A percentile compares a stretch with the other conserved stretches of the same genome.
These are phyloP conservation scores for Dascyllus trimaculatus DNA, from an alignment of 2,113 vertebrate genomes.

Conservation along the genomic window DNA sequence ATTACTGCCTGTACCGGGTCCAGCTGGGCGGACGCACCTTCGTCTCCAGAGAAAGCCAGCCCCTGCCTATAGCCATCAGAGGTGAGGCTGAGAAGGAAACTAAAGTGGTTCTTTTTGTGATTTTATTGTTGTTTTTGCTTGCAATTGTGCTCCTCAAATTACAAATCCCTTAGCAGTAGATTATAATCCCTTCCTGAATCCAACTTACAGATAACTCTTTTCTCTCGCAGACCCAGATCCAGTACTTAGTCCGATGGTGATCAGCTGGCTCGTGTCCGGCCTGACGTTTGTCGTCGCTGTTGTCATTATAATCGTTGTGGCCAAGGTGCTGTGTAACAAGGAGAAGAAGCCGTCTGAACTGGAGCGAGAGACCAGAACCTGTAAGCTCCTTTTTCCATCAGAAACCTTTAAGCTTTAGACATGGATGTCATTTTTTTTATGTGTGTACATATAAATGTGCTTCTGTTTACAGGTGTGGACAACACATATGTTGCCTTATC, in stretches of 20 bases:
- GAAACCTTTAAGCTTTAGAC: background rate
- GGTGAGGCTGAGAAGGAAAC: slow-evolving; percentile 50
- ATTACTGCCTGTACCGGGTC: slow-evolving; percentile 84
- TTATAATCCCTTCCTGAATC: background rate
- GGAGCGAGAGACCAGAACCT: slow-evolving; percentile 84
- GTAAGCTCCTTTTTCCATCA: slow-evolving; percentile 63
- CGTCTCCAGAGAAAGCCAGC: slow-evolving; percentile 83
- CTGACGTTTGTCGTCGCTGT: slow-evolving; percentile 81
- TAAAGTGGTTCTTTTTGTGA: background rate
- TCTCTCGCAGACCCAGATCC: slow-evolving; percentile 78
- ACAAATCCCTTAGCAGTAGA: no score
- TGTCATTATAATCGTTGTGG: slow-evolving; percentile 75
- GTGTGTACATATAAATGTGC: background rate
- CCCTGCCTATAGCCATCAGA: slow-evolving; percentile 83
- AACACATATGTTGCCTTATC: slow-evolving; percentile 85
- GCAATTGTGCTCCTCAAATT: no score
- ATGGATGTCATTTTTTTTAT: background rate
- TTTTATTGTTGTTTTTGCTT: no score
- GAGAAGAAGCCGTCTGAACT: slow-evolving; percentile 80
- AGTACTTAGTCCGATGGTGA: slow-evolving; percentile 81
- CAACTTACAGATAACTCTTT: background rate
- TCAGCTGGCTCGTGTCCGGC: slow-evolving; percentile 84
- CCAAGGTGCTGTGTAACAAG: slow-evolving; percentile 80
- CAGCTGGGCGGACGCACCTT: slow-evolving; percentile 84
- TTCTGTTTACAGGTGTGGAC: slow-evolving; percentile 82